These are phyloP conservation scores for Protaetia brevitarsis DNA, from an alignment of 1,140 invertebrate species.

Conservation along the genomic window DNA sequence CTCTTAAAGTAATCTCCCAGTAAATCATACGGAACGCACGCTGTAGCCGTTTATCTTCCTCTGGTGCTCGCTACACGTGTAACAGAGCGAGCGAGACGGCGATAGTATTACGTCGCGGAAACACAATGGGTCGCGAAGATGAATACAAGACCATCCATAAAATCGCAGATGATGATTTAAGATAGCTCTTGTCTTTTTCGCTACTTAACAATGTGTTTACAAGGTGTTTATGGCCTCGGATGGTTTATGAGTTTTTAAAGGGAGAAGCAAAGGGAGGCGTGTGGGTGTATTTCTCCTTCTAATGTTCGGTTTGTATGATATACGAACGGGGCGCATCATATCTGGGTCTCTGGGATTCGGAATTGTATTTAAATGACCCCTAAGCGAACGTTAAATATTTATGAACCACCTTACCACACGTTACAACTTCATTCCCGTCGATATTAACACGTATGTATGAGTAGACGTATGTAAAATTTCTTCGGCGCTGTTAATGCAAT, in stretches of 20 bases:
- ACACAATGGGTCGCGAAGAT: constrained; percentile 32
- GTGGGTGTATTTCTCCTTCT: not conserved
- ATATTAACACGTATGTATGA: too few relatives aligned
- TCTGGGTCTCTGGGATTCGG: constrained; percentile 15
- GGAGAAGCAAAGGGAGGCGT: constrained; percentile 22
- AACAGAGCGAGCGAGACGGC: constrained; percentile 12
- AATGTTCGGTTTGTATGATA: not conserved
- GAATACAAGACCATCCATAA: constrained; percentile 42
- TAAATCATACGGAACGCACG: constrained; percentile 46
- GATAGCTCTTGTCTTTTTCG: constrained; percentile 44
- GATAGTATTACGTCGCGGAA: constrained; percentile 21
- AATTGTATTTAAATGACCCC: constrained; percentile 34
- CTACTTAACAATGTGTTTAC: constrained; percentile 44
- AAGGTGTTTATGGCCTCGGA: constrained; percentile 36
- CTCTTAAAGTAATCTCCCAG: constrained; percentile 48
- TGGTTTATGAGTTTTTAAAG: constrained; percentile 36
- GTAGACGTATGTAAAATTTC: too few relatives aligned
- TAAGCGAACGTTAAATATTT: constrained; percentile 32
- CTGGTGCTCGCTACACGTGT: constrained; percentile 27
- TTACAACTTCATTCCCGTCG: constrained; percentile 26
- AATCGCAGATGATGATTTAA: constrained; percentile 48
- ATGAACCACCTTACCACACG: constrained; percentile 28
- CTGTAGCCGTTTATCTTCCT: constrained; percentile 34
- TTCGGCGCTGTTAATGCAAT: too few relatives aligned
- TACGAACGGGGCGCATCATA: not conserved